Evolutionary conservation across 2,113 vertebrate genomes (phyloP), one percentile per base, ranked within the genome.

Genomic region (Crotalus tigris): DNA sequence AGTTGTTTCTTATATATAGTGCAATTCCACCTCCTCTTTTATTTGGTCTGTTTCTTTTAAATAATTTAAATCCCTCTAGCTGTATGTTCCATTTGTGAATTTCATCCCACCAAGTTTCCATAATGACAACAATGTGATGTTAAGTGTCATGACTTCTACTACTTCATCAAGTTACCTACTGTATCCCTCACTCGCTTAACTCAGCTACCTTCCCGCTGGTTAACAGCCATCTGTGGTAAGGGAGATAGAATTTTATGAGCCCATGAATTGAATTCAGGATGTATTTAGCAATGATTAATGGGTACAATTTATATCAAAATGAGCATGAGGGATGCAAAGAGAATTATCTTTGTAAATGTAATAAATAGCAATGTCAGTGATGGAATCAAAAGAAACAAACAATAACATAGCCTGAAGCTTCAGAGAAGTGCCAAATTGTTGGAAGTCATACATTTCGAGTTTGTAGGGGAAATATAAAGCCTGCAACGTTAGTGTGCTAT

Each of bases 281-380:
- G 89, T 89, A 90, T 90, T 93, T 90, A 93, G 89, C 81, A 93
- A 90, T 90, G 92, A 93, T 93, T 93, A 90, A 90, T 93, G 89
- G n/a, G 81, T 53, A 59, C 57, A 51, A 64, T 90, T 90, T 90
- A 53, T 64, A 93, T 64, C 2, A 33, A 90, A 90, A 90, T 64
- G 89, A 85, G 81, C 53, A 51, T 86, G 81, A 87, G 33, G 81
- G 92, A 87, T 93, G 89, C 92, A 93, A 90, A 90, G 46, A 92
- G 39, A 69, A 85, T 90, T 85, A 58, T 90, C 44, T 92, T 59
- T 85, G 88, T 90, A 59, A 93, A 85, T 90, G 54, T 90, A 90
- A 51, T 85, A 90, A 92, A 92, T 7, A n/a, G 88, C 69, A 92
- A 9, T 59, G 69, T 89, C 44, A 85, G 21, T 1, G 12, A 39